These are phyloP conservation scores for Solenopsis invicta DNA, from an alignment of 1,140 invertebrate species.

Conservation along the genomic window DNA sequence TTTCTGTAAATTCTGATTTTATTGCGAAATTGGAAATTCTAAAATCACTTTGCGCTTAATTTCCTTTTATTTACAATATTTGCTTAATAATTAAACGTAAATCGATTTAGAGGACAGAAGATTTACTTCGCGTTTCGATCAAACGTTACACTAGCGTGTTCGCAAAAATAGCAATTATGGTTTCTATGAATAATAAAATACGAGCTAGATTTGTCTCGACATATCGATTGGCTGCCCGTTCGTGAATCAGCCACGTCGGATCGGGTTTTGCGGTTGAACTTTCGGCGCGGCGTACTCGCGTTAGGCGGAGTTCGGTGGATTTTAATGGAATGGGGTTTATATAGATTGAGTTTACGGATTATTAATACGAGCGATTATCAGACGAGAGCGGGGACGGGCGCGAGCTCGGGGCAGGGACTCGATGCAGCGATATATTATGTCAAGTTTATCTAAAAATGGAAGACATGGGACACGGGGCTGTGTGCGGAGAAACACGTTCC, in stretches of 20 bases:
- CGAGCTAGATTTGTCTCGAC: constrained; percentile 40
- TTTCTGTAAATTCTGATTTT: background rate
- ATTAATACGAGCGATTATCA: constrained; percentile 67
- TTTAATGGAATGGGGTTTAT: constrained; percentile 54
- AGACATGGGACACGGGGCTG: constrained; percentile 65
- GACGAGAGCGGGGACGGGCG: constrained; percentile 71
- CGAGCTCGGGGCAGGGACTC: constrained; percentile 73
- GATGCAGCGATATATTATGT: constrained; percentile 58
- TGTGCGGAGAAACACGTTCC: constrained; percentile 53
- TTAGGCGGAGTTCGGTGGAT: constrained; percentile 43
- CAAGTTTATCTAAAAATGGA: constrained; percentile 73
- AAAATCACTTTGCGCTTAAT: background rate
- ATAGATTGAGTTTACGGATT: constrained; percentile 46
- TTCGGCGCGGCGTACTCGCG: constrained; percentile 7
- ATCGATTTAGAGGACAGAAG: background rate
- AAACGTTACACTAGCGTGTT: constrained; percentile 23
- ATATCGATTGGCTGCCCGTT: constrained; percentile 32
- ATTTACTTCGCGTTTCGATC: constrained; percentile 33
- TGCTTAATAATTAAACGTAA: constrained; percentile 22
- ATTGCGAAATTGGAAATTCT: background rate
- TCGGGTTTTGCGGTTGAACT: constrained; percentile 30
- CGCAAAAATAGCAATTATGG: constrained; percentile 30
- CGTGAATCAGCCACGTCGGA: constrained; percentile 40
- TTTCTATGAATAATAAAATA: constrained; percentile 53
- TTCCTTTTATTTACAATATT: background rate